Evolutionary conservation across 2,888 invertebrate genomes (phyloP), one percentile per base, ranked within the genome.

Genomic region (Rotaria socialis): DNA sequence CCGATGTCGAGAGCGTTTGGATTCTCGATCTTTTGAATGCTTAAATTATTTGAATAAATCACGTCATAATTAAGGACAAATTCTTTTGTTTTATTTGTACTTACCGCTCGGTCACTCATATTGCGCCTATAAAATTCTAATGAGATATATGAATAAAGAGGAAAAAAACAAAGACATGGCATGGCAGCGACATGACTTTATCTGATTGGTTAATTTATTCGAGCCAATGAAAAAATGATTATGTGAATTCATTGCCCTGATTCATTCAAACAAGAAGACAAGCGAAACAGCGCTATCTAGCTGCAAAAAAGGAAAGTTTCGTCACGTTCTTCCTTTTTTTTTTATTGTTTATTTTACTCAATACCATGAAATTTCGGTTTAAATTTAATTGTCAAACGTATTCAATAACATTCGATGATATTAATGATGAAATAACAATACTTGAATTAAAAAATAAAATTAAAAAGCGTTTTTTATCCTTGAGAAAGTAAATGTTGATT

Each of bases 391-490:
- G 11, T 14, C 47, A 43, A 43, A 80, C 80, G 5, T 80, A 47
- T 80, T 47, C 47, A 80, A 47, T 80, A 24, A 80, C 47, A 47
- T n/a, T 35, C 7, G 80, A 80, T 8, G 80, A 80, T 80, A 80
- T 80, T 47, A 47, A 80, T n/a, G 80, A 80, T 14, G 80, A 80
- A 43, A n/a, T 47, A 47, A 47, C 80, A n/a, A 80, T 80, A n/a
- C 22, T 80, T 8, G 80, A 80, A n/a, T 80, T 80, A n/a, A 80
- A 80, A 80, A 80, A 43, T 80, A 80, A 80, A 80, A 80, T 80
- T 10, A 47, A 80, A 80, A 80, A 80, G 47, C 80, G 80, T 22
- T 47, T 80, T 80, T 47, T 47, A 47, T 47, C 80, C 47, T 47
- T 80, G 47, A 43, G 80, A 80, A 80, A 80, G 80, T 80, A 80